Evolutionary conservation across 2,113 vertebrate genomes (phyloP), one percentile per base, ranked within the genome.

Genomic region (Monarcha castaneiventris): DNA sequence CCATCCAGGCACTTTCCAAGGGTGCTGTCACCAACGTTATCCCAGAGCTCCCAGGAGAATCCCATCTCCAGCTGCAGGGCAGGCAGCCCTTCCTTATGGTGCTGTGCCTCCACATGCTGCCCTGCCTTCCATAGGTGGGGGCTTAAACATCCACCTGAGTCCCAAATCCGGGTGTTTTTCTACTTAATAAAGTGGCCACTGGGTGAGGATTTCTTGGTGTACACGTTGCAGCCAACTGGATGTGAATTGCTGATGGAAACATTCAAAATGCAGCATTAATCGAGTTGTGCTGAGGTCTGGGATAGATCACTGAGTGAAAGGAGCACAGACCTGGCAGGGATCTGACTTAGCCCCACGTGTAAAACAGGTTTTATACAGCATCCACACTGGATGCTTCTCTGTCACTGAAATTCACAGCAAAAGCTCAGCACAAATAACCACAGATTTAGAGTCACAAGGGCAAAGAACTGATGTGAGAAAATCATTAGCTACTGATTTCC

Each of bases 21-120:
- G 89, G 26, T 0, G 0, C 74, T 16, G 46, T 19, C 77, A 46
- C 26, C 44, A 23, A 1, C 0, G 0, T 25, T 62, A 22, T 25
- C 43, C 43, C 77, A 59, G 33, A 87, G 1, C 8, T 84, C 55
- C 81, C 5, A 4, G 9, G 58, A 41, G 26, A 44, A 64, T 52
- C 33, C 44, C 30, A 8, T 10, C 11, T 1, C 8, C 41, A 39
- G 39, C 39, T 48, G 32, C 46, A 41, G n/a, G 1, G 1, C n/a
- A 10, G 0, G 1, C 41, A 44, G 37, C 58, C 51, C 13, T 77
- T 23, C 63, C 33, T 48, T 26, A 18, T 0, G 33, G 19, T 29
- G 44, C 56, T 72, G 44, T 67, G 41, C 14, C 26, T 59, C 21
- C 89, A 66, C 25, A 3, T 9, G 4, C 54, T 41, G 26, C 39